Conservation (phyloP, 2,113 vertebrate species). For the Tretioscincus oriximinensis region DNA sequence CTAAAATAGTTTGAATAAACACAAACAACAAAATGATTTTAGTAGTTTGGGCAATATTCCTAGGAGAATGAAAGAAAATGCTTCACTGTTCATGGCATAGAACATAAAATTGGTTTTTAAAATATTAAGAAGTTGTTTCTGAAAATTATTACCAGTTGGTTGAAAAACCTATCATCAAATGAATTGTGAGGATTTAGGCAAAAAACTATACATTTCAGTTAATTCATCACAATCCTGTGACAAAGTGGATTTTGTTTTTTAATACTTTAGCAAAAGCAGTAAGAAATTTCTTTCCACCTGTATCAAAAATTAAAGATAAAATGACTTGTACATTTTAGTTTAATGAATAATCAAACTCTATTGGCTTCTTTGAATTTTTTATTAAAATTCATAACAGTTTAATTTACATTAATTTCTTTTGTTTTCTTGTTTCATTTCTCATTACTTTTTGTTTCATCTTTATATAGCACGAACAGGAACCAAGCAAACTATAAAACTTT, state of each 20-base stretch:
- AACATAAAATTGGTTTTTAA: slow-evolving; percentile 48
- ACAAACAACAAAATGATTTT: neutral
- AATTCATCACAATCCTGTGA: slow-evolving; percentile 23
- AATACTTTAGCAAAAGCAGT: neutral
- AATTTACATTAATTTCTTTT: slow-evolving; percentile 15
- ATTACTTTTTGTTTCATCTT: slow-evolving; percentile 16
- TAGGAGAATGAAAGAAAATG: slow-evolving; percentile 20
- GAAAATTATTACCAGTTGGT: slow-evolving; percentile 25
- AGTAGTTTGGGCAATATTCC: slow-evolving; percentile 31
- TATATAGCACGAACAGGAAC: neutral
- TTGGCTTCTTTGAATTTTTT: neutral
- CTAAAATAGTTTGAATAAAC: slow-evolving; percentile 12
- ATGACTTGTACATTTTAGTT: slow-evolving; percentile 12
- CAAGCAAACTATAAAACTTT: neutral
- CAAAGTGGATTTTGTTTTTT: slow-evolving; percentile 12
- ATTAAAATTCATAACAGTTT: slow-evolving; percentile 20
- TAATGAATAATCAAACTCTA: slow-evolving; percentile 25
- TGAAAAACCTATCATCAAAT: slow-evolving; percentile 9
- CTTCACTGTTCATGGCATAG: neutral
- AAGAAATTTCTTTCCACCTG: slow-evolving; percentile 29
- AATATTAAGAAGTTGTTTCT: slow-evolving; percentile 29
- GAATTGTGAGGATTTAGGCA: neutral
- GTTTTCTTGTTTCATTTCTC: slow-evolving; percentile 12
- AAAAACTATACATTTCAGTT: slow-evolving; percentile 25
- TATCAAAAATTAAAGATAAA: slow-evolving; percentile 32